Evolutionary conservation across 1,140 invertebrate genomes (phyloP), one percentile per base, ranked within the genome.

Genomic region (Matsumurasca onukii): DNA sequence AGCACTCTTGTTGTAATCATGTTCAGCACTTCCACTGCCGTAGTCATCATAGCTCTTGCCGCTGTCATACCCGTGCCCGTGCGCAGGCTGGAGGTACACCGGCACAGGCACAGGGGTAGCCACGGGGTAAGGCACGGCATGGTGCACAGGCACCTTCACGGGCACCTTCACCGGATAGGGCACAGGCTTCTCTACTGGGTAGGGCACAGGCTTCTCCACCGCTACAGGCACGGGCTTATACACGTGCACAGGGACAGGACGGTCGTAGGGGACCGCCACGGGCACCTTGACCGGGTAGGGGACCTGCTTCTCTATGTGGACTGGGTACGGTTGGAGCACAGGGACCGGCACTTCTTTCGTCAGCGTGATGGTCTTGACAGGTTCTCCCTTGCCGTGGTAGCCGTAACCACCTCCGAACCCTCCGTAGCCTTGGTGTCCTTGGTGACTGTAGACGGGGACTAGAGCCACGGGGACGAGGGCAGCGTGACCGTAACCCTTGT

Each of bases 221-320:
- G 83, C 81, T 0, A 87, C 83, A 34, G 84, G 83, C 74, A 82
- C 82, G 1, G 85, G 84, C 27, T 79, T 76, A 2, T 73, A 73
- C 12, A 77, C 73, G 49, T 75, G 73, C 27, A 87, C 83, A 2
- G 79, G 80, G 77, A 89, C 89, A 0, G 88, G 88, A 48, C 86
- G 82, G 69, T 86, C 84, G 64, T 81, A 67, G 72, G 81, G 82
- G 17, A 84, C 80, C 2, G 86, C 83, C 20, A 91, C 86, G 22
- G 86, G 88, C 17, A 89, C 88, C 76, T 89, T 86, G 0, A 89
- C 87, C 2, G 71, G 71, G 69, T 68, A 67, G 5, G 69, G 63
- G 17, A 70, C 55, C 29, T 69, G 45, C 25, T 86, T 87, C 31
- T 72, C 69, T 13, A 73, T 57, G 5, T 57, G 57, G 20, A 88